Base-by-base conservation (phyloP, 2,888 invertebrate genomes). In the Oscheius sp. region DNA sequence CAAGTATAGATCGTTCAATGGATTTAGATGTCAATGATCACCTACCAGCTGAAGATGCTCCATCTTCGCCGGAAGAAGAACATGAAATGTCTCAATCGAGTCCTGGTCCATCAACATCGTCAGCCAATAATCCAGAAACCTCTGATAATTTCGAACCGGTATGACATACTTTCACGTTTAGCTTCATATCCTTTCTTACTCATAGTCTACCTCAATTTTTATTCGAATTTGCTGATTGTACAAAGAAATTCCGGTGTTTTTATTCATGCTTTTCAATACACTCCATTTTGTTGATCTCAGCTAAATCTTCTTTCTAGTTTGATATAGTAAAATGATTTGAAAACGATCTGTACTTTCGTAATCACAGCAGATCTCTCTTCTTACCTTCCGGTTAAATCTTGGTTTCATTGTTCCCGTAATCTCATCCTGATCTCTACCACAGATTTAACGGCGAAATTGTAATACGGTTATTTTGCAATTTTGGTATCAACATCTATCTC, bases 381-480 rank as follows among this genome's bases (percentile, higher is more conserved):
- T 6, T 12, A 5, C 47, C 20, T 33, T 54, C 54, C 54, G 54
- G 54, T 54, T 54, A 32, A n/a, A 14, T 54, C 30, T 54, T 54
- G 54, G 33, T 54, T n/a, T 54, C 12, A 17, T 33, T 24, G 24
- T 24, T 36, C 36, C 36, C 36, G 36, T 22, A 47, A 14, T 47
- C 47, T 22, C 5, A 47, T 22, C 3, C 24, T 20, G 24, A 47
- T 47, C 47, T 47, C 47, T 9, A 12, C 9, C 6, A 14, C 24
- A 47, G 41, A 6, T 41, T 41, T 41, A 20, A 20, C 41, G 41
- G 20, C 20, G 14, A 41, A 17, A 20, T 14, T 41, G 41, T 14
- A 14, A 41, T 41, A 41, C 41, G 41, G 41, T 41, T 41, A 14
- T 17, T 20, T 41, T 41, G 20, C 20, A 41, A 41, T 4, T n/a